phyloP scores from a whole-genome alignment of 2,797 vertebrate species.

The Rhinophrynus dorsalis region DNA sequence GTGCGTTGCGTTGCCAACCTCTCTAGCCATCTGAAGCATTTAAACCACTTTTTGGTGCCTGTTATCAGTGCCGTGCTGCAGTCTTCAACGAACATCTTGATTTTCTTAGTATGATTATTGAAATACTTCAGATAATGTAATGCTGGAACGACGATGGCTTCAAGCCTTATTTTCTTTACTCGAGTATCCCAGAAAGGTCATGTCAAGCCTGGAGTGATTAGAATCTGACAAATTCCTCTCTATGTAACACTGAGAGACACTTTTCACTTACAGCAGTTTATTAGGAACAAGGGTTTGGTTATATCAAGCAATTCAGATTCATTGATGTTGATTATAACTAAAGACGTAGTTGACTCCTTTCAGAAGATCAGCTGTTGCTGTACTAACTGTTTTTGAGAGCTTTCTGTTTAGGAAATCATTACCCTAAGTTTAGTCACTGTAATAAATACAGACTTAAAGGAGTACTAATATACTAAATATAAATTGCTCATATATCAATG shows the following conservation, averaged over 20 bases:
- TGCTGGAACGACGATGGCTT: slow-evolving; percentile 16
- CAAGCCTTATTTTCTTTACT: slow-evolving; percentile 40
- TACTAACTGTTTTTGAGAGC: slow-evolving; percentile 33
- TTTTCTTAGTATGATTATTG: slow-evolving; percentile 37
- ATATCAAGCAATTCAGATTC: slow-evolving; percentile 31
- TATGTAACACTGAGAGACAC: slow-evolving; percentile 41
- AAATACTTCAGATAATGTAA: slow-evolving; percentile 41
- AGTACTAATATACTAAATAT: too few relatives aligned
- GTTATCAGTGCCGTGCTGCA: too few relatives aligned
- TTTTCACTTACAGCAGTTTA: slow-evolving; percentile 45
- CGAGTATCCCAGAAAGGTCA: slow-evolving; percentile 42
- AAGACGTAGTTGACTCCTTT: slow-evolving; percentile 14
- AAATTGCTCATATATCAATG: too few relatives aligned
- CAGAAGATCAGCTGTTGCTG: slow-evolving; percentile 7
- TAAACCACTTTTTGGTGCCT: too few relatives aligned
- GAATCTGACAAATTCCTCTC: slow-evolving; percentile 43
- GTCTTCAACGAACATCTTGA: neutral
- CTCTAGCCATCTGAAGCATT: too few relatives aligned
- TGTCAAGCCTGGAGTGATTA: slow-evolving; percentile 50
- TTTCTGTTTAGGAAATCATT: slow-evolving; percentile 27
- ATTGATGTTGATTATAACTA: slow-evolving; percentile 47
- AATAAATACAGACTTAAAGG: neutral
- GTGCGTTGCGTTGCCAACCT: too few relatives aligned
- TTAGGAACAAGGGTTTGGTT: slow-evolving; percentile 39
- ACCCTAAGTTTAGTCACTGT: neutral